phyloP scores from a whole-genome alignment of 2,797 vertebrate genomes.

The Tympanoctomys barrerae region DNA sequence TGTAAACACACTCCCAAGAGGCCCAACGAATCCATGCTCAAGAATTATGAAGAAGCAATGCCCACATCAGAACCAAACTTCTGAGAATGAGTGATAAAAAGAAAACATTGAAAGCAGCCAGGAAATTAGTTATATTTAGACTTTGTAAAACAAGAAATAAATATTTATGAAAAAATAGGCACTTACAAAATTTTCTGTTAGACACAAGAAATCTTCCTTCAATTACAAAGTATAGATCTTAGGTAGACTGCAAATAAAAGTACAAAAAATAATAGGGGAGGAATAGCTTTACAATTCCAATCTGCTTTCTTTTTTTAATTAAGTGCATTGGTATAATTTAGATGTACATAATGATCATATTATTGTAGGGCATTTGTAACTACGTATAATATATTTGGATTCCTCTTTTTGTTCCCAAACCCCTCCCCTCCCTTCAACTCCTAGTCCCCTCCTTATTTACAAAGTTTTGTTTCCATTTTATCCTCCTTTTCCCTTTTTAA shows the following conservation, averaged over 20 bases:
- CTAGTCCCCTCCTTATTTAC: background rate
- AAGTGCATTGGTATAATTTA: background rate
- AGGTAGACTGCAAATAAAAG: background rate
- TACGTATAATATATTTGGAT: background rate
- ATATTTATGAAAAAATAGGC: background rate
- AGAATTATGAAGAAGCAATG: conserved; percentile 26
- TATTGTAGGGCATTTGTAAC: background rate
- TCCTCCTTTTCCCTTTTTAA: background rate
- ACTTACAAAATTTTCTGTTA: background rate
- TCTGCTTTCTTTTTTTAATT: background rate
- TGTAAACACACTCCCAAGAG: background rate
- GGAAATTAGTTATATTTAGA: background rate
- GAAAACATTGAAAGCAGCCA: background rate
- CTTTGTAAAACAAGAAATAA: background rate
- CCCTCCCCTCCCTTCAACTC: background rate
- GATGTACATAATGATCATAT: background rate
- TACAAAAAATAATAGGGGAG: background rate
- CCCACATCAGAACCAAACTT: background rate
- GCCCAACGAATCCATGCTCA: background rate
- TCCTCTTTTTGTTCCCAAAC: background rate
- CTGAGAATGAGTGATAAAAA: background rate
- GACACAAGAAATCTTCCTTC: background rate
- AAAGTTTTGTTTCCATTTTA: background rate
- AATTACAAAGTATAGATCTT: background rate
- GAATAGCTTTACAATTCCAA: background rate